Conservation (phyloP, 2,113 vertebrate species). For the Pycnonotus jocosus region DNA sequence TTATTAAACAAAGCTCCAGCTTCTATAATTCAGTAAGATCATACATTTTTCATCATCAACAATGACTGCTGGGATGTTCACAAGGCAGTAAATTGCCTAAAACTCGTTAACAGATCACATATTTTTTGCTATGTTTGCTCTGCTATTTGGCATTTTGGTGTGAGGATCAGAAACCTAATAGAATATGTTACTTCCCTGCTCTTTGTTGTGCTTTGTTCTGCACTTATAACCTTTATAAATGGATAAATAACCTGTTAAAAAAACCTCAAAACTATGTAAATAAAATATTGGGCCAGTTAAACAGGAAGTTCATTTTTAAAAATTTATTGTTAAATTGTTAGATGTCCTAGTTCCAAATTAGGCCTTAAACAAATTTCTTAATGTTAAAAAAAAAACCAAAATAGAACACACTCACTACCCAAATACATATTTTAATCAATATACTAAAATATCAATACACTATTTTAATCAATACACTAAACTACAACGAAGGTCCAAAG, state of each 20-base stretch:
- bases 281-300: not conserved
- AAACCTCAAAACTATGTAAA: not conserved
- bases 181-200: not conserved
- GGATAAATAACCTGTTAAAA: not conserved
- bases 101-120: not conserved
- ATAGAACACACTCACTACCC: fast-evolving
- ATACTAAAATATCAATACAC: not conserved
- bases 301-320: not conserved
- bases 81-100: not conserved
- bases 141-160: not conserved
- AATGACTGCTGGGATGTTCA: not conserved
- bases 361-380: not conserved
- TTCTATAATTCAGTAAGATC: not conserved
- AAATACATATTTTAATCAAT: not conserved
- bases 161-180: not conserved
- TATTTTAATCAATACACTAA: not conserved
- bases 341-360: not conserved
- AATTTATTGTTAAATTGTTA: not conserved
- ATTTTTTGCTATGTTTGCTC: not conserved
- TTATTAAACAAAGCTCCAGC: not conserved
- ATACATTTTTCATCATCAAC: not conserved
- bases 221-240: not conserved
- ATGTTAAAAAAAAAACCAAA: not conserved
- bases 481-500: not conserved
- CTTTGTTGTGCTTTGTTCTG: not conserved